Base-by-base conservation (phyloP, 2,888 invertebrate genomes). In the Pimpla rufipes region DNA sequence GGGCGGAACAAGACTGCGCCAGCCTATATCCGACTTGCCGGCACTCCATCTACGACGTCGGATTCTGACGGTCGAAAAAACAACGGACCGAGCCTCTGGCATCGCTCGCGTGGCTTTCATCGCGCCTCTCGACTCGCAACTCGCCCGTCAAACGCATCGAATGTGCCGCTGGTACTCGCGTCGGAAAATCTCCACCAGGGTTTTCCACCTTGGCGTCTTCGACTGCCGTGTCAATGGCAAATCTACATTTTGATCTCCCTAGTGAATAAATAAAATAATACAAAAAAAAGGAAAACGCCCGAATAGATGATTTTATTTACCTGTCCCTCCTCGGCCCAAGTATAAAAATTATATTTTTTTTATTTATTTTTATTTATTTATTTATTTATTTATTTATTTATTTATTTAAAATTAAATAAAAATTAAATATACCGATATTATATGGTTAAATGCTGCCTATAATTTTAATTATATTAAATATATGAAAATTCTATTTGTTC, bases 1-100 rank as follows among this genome's bases (percentile, higher is more conserved):
- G 93, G 2, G 86, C 84, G 66, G 91, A 92, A 83, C 93, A 92
- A 81, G 92, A 94, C 89, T 95, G 95, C 88, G 88, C 92, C 1
- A 89, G 92, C 85, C 90, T 92, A 66, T 95, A 94, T 91, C 93
- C 94, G 11, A 90, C 91, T 76, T 95, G 95, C 89, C 85, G 85
- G 62, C 88, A 92, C 81, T 93, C 93, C 66, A 93, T 93, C 86
- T 92, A 91, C 88, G 86, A 90, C 79, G 74, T 93, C 85, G 86
- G 91, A 45, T 89, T 91, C 70, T 91, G 75, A 90, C 59, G 68
- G 57, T n/a, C 71, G 68, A 52, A 50, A 29, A 74, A 57, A 67
- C 11, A 55, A 23, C 55, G 23, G 23, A 23, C 13, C 2, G 1
- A 21, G 35, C 29, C 47, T 16, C 40, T 11, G 16, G 21, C 23